Evolutionary conservation across 2,797 vertebrate genomes (phyloP).

Genomic region (Thripadectes ignobilis): DNA sequence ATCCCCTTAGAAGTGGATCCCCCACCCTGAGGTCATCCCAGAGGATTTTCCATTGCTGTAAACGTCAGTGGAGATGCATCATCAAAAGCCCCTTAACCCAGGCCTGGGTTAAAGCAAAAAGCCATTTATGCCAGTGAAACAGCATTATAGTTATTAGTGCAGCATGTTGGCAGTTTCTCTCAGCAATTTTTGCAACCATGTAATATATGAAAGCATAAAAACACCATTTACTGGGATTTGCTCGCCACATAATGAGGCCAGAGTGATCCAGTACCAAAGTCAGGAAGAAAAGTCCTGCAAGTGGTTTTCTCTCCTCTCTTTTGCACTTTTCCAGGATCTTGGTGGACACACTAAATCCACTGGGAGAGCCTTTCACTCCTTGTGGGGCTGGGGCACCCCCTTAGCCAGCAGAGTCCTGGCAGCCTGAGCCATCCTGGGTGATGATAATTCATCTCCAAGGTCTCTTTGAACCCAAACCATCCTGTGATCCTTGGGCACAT

Average conservation of each 20-base stretch:
- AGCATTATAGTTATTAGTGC: background rate
- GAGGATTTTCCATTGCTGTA: background rate
- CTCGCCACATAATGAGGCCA: background rate
- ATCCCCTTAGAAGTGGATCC: background rate
- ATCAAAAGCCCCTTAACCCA: background rate
- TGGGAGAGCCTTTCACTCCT: background rate
- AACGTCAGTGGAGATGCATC: background rate
- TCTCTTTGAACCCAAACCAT: background rate
- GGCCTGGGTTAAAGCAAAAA: background rate
- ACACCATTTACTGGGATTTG: background rate
- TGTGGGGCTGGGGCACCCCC: background rate
- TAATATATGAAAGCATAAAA: constrained; percentile 12
- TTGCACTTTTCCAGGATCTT: background rate
- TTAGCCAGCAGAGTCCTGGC: background rate
- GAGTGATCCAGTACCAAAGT: background rate
- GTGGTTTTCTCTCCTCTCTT: background rate
- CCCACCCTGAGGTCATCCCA: background rate
- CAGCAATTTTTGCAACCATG: background rate
- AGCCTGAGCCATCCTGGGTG: background rate
- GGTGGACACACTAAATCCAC: background rate
- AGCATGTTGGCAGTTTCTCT: constrained; percentile 1
- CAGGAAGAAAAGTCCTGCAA: background rate
- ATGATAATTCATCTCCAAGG: too few species aligned
- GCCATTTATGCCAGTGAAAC: background rate
- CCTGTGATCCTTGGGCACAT: background rate